These are phyloP conservation scores for Hydropsyche tenuis DNA, from an alignment of 1,140 invertebrate species.

Conservation along the genomic window DNA sequence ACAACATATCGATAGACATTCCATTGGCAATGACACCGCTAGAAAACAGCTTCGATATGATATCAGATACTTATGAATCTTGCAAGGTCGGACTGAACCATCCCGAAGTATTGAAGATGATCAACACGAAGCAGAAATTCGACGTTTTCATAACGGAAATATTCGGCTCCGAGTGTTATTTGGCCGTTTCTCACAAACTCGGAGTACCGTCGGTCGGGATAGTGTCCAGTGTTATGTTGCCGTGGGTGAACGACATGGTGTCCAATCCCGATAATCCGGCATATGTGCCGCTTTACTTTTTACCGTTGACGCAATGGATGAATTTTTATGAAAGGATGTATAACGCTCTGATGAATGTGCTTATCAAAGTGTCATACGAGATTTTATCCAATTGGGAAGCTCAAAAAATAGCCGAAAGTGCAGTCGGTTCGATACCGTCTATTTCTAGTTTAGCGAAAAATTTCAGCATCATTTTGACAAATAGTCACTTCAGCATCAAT, in stretches of 20 bases:
- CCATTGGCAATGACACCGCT: slow-evolving; percentile 56
- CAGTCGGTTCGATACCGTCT: slow-evolving; percentile 59
- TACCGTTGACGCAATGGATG: slow-evolving; percentile 63
- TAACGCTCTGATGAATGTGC: slow-evolving; percentile 59
- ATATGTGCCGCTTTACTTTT: slow-evolving; percentile 66
- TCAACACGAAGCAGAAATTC: slow-evolving; percentile 60
- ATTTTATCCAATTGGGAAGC: slow-evolving; percentile 46
- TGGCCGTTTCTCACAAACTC: slow-evolving; percentile 63
- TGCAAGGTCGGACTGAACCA: slow-evolving; percentile 58
- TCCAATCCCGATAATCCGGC: slow-evolving; percentile 69
- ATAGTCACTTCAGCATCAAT: slow-evolving; percentile 68
- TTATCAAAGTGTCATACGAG: slow-evolving; percentile 46
- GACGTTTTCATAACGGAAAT: slow-evolving; percentile 72
- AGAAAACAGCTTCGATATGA: slow-evolving; percentile 58
- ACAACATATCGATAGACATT: slow-evolving; percentile 57
- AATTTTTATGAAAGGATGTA: slow-evolving; percentile 65
- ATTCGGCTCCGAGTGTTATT: slow-evolving; percentile 71
- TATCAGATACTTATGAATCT: slow-evolving; percentile 57
- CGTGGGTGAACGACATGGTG: slow-evolving; percentile 68
- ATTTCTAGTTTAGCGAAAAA: slow-evolving; percentile 64
- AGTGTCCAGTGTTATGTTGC: slow-evolving; percentile 65
- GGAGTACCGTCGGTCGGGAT: slow-evolving; percentile 67
- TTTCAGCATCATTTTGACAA: slow-evolving; percentile 67
- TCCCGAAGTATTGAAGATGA: slow-evolving; percentile 54
- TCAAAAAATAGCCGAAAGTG: slow-evolving; percentile 57